Conservation (phyloP, 2,113 vertebrate genomes). For the Xenopus borealis region DNA sequence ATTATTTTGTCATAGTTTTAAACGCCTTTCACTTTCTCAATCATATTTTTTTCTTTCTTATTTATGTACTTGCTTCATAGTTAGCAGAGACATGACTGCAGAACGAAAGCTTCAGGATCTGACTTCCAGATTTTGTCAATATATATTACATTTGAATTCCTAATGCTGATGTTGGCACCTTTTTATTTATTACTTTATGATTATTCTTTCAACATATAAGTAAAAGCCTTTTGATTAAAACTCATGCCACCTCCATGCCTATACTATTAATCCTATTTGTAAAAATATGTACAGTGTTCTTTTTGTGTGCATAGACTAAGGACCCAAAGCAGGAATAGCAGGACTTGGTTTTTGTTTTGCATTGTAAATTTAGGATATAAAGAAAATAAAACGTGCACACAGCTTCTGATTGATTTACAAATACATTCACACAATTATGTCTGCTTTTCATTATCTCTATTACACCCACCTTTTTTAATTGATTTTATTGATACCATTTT, state of each 20-base stretch:
- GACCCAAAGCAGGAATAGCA: constrained; percentile 72
- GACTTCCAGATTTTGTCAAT: constrained; percentile 59
- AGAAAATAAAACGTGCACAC: constrained; percentile 86
- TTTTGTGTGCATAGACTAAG: constrained; percentile 77
- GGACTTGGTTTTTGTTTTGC: constrained; percentile 58
- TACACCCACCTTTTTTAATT: constrained; percentile 48
- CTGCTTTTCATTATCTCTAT: constrained; percentile 44
- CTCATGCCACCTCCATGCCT: constrained; percentile 86
- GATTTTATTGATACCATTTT: constrained; percentile 48
- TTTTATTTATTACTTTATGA: constrained; percentile 83
- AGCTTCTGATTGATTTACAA: constrained; percentile 85
- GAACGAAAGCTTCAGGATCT: constrained; percentile 63
- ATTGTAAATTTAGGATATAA: constrained; percentile 86
- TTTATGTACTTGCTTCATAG: constrained; percentile 73
- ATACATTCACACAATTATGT: constrained; percentile 63
- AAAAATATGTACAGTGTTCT: constrained; percentile 75
- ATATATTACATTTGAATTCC: constrained; percentile 64
- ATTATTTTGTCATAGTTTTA: constrained; percentile 71
- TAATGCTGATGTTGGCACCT: constrained; percentile 80
- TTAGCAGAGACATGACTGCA: constrained; percentile 66
- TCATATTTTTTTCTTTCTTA: constrained; percentile 59
- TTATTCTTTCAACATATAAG: constrained; percentile 59
- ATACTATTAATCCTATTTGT: constrained; percentile 77
- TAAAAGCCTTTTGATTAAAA: constrained; percentile 78
- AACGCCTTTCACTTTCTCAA: constrained; percentile 61